phyloP scores from a whole-genome alignment of 2,888 invertebrate species.

The Teleogryllus oceanicus region DNA sequence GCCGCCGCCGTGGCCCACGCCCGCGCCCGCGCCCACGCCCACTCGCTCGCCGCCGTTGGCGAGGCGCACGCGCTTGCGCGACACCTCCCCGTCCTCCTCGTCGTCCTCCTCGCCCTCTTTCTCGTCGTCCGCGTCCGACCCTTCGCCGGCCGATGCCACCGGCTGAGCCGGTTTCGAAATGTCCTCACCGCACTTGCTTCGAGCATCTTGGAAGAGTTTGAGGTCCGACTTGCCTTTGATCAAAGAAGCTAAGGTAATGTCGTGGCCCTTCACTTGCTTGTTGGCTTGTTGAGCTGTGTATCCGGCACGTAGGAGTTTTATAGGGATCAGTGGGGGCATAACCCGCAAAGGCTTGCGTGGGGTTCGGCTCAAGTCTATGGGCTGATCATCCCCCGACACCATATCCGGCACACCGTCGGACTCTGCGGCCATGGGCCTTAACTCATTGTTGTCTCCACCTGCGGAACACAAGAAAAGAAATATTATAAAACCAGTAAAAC shows the following conservation, averaged over 20 bases:
- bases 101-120: constrained; percentile 27
- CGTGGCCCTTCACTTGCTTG: background rate
- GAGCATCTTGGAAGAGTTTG: background rate
- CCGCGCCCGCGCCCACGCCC: constrained; percentile 23
- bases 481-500: too few relatives aligned
- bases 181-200: background rate
- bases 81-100: constrained; percentile 18
- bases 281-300: constrained; percentile 23
- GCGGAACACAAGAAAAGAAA: too few relatives aligned
- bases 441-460: background rate
- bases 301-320: constrained; percentile 32
- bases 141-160: background rate
- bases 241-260: constrained; percentile 12
- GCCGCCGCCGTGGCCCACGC: constrained; percentile 8
- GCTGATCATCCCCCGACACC: constrained; percentile 36
- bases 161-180: background rate
- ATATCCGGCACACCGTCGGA: constrained; percentile 33
- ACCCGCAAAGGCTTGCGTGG: constrained; percentile 29
- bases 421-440: constrained; percentile 33
- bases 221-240: background rate
- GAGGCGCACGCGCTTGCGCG: constrained; percentile 32
- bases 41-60: constrained; percentile 24
- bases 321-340: constrained; percentile 37
- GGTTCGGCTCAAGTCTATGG: constrained; percentile 36
- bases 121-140: constrained; percentile 22